Evolutionary conservation across 1,140 invertebrate genomes (phyloP), one percentile per base, ranked within the genome.

Genomic region (Bombus breviceps): DNA sequence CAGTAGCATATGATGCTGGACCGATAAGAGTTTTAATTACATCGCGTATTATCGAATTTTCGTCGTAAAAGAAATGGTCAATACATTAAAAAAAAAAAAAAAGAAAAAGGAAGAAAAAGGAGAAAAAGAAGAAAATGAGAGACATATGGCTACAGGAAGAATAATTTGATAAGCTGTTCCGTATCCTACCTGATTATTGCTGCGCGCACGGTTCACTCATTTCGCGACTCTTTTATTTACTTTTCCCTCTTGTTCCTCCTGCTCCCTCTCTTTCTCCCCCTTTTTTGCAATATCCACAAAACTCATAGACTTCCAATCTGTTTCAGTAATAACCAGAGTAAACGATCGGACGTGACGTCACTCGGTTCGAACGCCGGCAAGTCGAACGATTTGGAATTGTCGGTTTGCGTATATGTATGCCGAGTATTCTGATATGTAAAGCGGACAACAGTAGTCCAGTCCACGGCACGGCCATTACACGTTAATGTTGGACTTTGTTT

Each of bases 321-420:
- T 90, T 92, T 88, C 86, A 41, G 88, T 91, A 92, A 92, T 91
- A 92, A 92, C 89, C 81, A 81, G 62, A 75, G 85, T 84, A 92
- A 89, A 92, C 88, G 91, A 86, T 88, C 89, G 79, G 74, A 92
- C 86, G 89, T 90, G 89, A 90, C 87, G 88, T 91, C 87, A 91
- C 82, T 90, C 73, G 85, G 59, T 71, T 79, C 73, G 85, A 88
- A 85, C 73, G 66, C 69, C 66, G 62, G 53, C 47, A 88, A 88
- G 82, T 64, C 43, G 66, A 39, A 71, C 57, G 84, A 32, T 57
- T 86, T 91, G 62, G 75, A 87, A 89, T 92, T 92, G 89, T 86
- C 90, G 53, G 5, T 10, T 32, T 4, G 28, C 37, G 59, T 15
- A 32, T 22, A 32, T 28, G 66, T 18, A 47, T 3, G 34, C 34